Base-by-base conservation (phyloP, 1,140 invertebrate species). In the Piezodorus guildinii region DNA sequence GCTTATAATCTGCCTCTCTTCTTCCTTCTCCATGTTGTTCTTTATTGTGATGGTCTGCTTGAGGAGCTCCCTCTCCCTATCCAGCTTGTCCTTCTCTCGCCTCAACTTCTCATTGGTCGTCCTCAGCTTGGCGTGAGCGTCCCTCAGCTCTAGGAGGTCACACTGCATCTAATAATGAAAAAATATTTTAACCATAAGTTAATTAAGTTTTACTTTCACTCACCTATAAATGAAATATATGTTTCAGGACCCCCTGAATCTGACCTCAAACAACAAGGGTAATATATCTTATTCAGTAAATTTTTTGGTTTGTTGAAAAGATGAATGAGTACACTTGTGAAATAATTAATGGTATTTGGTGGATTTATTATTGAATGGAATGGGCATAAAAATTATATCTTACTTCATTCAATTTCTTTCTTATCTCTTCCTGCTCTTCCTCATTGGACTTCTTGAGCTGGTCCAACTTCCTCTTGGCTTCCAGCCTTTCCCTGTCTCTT, bases 51-150 rank as follows among this genome's bases (percentile, higher is more conserved):
- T 78, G 17, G 77, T 72, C 52, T 77, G 74, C 63, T 77, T 76
- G n/a, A 81, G 70, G 44, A 84, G 81, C 66, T 91, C 88, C n/a
- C 87, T 78, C 69, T 94, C 90, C 67, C 83, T 82, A 69, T 94
- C 90, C 68, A 87, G 83, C 3, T 86, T 79, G 71, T 94, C 90
- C 66, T 90, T 90, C 72, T 96, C 91, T 45, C 90, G 78, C 52
- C 90, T 78, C 65, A 94, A 77, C 71, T 94, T 92, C 68, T 94
- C 91, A 72, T 93, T 94, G 46, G 91, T 90, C n/a, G 90, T 92
- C 46, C 91, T 79, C 56, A 95, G 74, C 74, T 94, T 94, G 8
- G 91, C 91, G 73, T 94, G 91, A 21, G 91, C 91, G 74, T 94
- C 91, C 17, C 91, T 78, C 27, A 94, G 74, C 73, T 95, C 92